Conservation (phyloP, 2,113 vertebrate genomes). For the Cebus imitator region DNA sequence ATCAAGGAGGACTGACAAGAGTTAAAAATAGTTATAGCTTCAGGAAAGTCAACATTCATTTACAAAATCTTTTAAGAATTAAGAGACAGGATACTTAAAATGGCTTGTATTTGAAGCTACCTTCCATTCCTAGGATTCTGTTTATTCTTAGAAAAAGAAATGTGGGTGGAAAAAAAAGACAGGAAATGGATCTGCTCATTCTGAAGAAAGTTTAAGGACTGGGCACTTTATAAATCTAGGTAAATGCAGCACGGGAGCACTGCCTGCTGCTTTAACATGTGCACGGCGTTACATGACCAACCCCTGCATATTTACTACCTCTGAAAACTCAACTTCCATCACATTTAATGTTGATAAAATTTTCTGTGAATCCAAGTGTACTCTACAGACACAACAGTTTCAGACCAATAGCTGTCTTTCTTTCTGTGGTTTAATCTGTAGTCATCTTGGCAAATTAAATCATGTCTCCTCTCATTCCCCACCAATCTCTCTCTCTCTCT, state of each 20-base stretch:
- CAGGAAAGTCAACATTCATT: not conserved
- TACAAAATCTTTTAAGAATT: not conserved
- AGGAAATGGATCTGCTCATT: not conserved
- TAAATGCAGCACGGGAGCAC: not conserved
- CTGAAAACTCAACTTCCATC: not conserved
- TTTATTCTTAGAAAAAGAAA: not conserved
- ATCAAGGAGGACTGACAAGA: not conserved
- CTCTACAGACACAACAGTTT: not conserved
- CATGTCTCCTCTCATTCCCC: not conserved
- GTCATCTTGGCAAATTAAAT: not conserved
- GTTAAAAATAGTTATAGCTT: not conserved
- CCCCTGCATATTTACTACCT: not conserved
- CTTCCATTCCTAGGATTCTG: not conserved
- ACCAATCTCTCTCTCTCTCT: no score
- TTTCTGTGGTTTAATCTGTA: not conserved
- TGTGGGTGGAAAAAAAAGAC: not conserved
- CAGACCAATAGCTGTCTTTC: not conserved
- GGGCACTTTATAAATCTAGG: not conserved
- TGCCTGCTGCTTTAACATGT: fast-evolving
- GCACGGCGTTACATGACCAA: fast-evolving
- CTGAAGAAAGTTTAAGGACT: not conserved
- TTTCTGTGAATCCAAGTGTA: not conserved
- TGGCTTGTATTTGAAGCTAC: not conserved
- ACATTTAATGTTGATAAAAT: not conserved
- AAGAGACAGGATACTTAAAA: not conserved